Evolutionary conservation across 2,797 vertebrate genomes (phyloP).

Genomic region (Stomatorhinus walkeri): DNA sequence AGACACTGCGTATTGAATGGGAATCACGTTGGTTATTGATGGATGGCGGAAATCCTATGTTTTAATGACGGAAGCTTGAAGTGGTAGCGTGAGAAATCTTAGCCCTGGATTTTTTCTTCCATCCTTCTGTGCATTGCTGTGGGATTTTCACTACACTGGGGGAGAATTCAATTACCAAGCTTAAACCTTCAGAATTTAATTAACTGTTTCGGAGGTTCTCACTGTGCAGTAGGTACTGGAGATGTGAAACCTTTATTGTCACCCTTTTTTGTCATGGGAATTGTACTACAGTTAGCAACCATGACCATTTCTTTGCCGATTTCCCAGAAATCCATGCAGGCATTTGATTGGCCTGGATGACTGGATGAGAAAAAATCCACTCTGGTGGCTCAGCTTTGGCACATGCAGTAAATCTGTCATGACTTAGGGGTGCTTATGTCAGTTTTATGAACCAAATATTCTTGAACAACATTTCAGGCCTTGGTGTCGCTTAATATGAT

Average conservation of each 20-base stretch:
- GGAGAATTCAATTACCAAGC: conserved; percentile 22
- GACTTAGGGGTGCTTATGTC: conserved; percentile 52
- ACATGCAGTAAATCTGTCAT: conserved; percentile 37
- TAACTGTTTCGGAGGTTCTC: conserved; percentile 18
- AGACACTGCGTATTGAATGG: conserved; percentile 50
- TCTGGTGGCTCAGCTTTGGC: conserved; percentile 33
- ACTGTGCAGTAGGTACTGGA: conserved; percentile 6
- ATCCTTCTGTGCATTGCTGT: conserved; percentile 1
- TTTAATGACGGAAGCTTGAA: conserved; percentile 35
- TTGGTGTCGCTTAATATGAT: conserved; percentile 47
- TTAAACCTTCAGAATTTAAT: conserved; percentile 25
- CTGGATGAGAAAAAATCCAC: conserved; percentile 21
- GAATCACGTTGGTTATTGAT: conserved; percentile 41
- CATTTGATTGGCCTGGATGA: neutral
- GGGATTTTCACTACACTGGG: conserved; percentile 16
- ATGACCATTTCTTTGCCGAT: neutral
- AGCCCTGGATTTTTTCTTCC: conserved; percentile 25
- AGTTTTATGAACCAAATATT: conserved; percentile 55
- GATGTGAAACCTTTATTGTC: conserved; percentile 13
- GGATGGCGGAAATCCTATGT: conserved; percentile 38
- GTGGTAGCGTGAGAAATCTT: conserved; percentile 47
- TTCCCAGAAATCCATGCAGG: neutral
- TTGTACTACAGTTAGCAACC: neutral
- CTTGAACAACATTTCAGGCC: conserved; percentile 47
- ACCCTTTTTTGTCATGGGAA: conserved; percentile 1